phyloP scores from a whole-genome alignment of 2,797 vertebrate genomes.

The Buceros bicornis region DNA sequence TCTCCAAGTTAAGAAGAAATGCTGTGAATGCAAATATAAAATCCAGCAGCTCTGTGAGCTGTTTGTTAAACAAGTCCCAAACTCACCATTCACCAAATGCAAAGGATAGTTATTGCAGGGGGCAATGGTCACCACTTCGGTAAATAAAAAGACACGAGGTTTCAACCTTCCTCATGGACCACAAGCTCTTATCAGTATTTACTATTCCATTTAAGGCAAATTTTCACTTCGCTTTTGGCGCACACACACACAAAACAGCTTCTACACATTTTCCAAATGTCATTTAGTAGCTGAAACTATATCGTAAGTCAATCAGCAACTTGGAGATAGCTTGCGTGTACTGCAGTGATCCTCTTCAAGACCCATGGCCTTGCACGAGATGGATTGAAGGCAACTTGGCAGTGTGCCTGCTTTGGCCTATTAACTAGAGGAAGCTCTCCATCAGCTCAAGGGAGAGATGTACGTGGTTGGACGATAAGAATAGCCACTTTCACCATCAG shows the following conservation, averaged over 20 bases:
- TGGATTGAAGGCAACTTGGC: background rate
- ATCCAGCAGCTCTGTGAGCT: background rate
- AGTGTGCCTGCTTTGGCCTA: background rate
- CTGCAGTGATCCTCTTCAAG: background rate
- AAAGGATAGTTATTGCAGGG: background rate
- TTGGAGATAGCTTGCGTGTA: background rate
- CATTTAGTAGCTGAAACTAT: background rate
- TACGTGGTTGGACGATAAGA: background rate
- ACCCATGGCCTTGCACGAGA: background rate
- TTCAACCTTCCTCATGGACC: background rate
- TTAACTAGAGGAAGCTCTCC: background rate
- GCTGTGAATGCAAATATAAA: background rate
- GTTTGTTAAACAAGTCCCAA: background rate
- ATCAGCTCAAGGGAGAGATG: background rate
- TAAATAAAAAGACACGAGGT: background rate
- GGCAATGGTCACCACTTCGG: background rate
- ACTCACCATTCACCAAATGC: background rate
- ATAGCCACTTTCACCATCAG: background rate
- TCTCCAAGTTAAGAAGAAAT: slow-evolving; percentile 20
- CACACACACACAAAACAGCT: background rate
- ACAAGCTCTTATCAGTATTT: background rate
- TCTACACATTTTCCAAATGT: background rate
- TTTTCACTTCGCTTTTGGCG: background rate
- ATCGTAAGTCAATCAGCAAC: background rate
- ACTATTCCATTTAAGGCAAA: background rate